phyloP scores from a whole-genome alignment of 1,140 invertebrate genomes.

The Brachionus paranguensis region DNA sequence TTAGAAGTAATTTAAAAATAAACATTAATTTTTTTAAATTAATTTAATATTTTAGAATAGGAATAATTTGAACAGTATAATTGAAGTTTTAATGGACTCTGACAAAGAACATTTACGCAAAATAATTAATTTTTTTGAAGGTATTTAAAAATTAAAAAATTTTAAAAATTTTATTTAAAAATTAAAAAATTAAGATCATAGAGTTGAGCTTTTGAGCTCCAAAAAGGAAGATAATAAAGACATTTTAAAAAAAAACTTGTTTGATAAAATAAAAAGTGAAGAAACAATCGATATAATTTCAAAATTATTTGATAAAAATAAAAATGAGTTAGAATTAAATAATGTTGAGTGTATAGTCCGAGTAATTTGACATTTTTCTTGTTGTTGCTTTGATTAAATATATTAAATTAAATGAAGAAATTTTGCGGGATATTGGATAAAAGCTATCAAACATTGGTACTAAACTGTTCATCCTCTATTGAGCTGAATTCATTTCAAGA shows the following conservation, averaged over 20 bases:
- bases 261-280: background rate
- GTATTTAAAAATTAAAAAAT: background rate
- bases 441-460: background rate
- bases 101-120: background rate
- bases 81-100: background rate
- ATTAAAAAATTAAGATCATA: background rate
- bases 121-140: background rate
- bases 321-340: too few species aligned
- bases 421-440: background rate
- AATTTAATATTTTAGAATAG: background rate
- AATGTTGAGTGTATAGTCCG: background rate
- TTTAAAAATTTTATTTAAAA: background rate
- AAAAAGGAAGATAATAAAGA: background rate
- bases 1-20: background rate
- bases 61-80: background rate
- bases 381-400: too few species aligned
- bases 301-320: conserved; percentile 4
- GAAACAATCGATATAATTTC: background rate
- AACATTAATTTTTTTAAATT: background rate
- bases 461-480: background rate
- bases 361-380: background rate
- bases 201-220: background rate
- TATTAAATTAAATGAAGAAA: background rate
- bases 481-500: background rate
- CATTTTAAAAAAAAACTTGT: background rate